These are phyloP conservation scores for Clupea harengus DNA, from an alignment of 2,113 vertebrate species.

Conservation along the genomic window DNA sequence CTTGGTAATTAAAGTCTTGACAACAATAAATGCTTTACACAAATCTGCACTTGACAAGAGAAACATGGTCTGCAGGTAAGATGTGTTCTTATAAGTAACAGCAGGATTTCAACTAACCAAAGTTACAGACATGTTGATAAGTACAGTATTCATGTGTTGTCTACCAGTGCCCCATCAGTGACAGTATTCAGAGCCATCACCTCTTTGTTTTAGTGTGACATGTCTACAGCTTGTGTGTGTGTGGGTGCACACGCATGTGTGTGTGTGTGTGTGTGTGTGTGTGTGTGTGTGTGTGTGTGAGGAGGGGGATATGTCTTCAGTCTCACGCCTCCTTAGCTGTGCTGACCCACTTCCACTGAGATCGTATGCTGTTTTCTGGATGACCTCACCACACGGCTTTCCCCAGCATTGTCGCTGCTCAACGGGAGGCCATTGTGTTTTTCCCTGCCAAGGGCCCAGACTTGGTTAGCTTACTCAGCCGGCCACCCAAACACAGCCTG, in stretches of 20 bases:
- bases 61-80: background rate
- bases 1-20: no score
- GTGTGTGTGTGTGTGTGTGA: background rate
- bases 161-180: background rate
- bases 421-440: background rate
- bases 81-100: background rate
- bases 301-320: background rate
- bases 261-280: background rate
- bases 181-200: background rate
- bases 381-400: background rate
- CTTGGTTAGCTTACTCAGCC: background rate
- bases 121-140: background rate
- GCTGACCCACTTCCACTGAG: background rate
- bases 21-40: no score
- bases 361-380: background rate
- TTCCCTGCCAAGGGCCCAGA: background rate
- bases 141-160: background rate
- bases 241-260: background rate
- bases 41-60: no score
- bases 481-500: conserved; percentile 1
- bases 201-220: background rate
- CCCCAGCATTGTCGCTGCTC: conserved; percentile 5
- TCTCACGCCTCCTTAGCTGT: background rate
- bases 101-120: background rate
- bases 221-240: background rate